Evolutionary conservation across 2,113 vertebrate genomes (phyloP).

Genomic region (Bungarus multicinctus): DNA sequence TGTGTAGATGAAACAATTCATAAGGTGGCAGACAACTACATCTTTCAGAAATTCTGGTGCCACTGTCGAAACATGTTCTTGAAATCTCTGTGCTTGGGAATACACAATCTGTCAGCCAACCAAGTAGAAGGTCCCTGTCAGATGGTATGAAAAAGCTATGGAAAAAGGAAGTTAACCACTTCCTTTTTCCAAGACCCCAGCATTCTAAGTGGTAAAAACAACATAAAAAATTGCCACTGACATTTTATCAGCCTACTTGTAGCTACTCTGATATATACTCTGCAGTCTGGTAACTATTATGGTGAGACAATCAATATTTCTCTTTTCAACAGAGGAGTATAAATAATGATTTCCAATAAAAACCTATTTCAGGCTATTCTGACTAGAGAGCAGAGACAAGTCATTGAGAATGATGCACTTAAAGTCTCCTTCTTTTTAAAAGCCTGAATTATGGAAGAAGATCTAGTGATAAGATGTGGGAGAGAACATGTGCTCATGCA

Average conservation of each 20-base stretch:
- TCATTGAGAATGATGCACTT: conserved; percentile 62
- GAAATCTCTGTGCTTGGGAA: conserved; percentile 52
- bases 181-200: conserved; percentile 79
- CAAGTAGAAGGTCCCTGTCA: conserved; percentile 55
- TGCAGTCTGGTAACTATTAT: conserved; percentile 77
- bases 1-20: background rate
- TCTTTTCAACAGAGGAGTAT: conserved; percentile 66
- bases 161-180: conserved; percentile 64
- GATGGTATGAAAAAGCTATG: conserved; percentile 67
- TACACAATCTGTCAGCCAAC: conserved; percentile 61
- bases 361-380: conserved; percentile 69
- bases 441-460: conserved; percentile 72
- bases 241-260: conserved; percentile 65
- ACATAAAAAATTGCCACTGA: conserved; percentile 75
- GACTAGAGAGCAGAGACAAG: conserved; percentile 68
- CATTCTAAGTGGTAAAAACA: conserved; percentile 72
- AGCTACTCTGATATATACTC: conserved; percentile 68
- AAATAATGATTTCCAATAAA: conserved; percentile 82
- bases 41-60: conserved; percentile 58
- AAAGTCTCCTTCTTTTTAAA: conserved; percentile 55
- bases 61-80: conserved; percentile 43
- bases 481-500: background rate
- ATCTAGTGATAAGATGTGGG: conserved; percentile 71
- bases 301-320: conserved; percentile 68
- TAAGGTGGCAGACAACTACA: conserved; percentile 6